phyloP scores from a whole-genome alignment of 1,140 invertebrate species.

The Euwallacea fornicatus region DNA sequence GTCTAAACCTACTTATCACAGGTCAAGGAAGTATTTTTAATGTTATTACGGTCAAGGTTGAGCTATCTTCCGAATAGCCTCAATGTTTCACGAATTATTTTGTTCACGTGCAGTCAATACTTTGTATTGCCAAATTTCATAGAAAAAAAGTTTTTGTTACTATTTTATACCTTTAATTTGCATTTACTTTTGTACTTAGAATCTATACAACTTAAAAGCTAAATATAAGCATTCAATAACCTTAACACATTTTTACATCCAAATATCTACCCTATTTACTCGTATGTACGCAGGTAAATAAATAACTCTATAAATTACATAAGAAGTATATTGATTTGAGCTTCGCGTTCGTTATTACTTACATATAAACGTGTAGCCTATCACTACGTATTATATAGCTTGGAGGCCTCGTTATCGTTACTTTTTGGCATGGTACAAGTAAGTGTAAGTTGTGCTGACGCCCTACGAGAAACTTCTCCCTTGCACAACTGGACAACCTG shows the following conservation, averaged over 20 bases:
- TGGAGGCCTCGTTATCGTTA: conserved; percentile 7
- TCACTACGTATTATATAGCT: conserved; percentile 4
- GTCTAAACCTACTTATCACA: too few relatives aligned
- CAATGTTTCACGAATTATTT: too few relatives aligned
- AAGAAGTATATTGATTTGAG: conserved; percentile 11
- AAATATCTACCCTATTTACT: neutral
- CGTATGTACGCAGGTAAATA: conserved; percentile 27
- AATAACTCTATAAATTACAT: conserved; percentile 39
- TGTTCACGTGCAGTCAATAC: too few relatives aligned
- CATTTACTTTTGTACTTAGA: conserved; percentile 26
- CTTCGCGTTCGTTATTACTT: conserved; percentile 5
- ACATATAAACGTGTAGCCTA: neutral
- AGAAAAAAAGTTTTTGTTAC: neutral
- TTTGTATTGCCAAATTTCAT: neutral
- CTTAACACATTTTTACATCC: conserved; percentile 34
- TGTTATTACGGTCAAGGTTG: too few relatives aligned
- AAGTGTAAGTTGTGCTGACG: conserved; percentile 10
- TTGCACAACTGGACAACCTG: conserved; percentile 60
- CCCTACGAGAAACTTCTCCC: conserved; percentile 46
- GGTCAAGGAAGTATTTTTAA: too few relatives aligned
- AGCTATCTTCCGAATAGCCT: too few relatives aligned
- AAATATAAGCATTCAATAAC: conserved; percentile 4
- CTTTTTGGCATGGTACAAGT: conserved; percentile 50
- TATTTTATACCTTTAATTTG: neutral
- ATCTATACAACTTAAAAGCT: conserved; percentile 26